Conservation (phyloP, 2,888 invertebrate genomes). For the Ichneumon xanthorius region DNA sequence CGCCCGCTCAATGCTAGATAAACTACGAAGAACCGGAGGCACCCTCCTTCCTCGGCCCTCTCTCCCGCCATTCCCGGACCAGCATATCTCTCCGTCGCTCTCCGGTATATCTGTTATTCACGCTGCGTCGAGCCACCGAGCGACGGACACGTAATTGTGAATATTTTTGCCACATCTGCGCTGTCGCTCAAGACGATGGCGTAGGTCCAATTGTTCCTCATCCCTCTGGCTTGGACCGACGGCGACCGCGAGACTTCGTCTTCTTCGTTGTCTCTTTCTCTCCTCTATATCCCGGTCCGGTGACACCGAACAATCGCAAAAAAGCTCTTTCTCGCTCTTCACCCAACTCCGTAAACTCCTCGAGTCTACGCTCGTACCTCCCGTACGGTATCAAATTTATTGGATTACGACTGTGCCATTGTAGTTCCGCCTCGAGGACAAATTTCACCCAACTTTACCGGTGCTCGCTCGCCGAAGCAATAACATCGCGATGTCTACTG, state of each 20-base stretch:
- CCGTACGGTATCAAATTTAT: conserved; percentile 64
- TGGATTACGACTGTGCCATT: conserved; percentile 64
- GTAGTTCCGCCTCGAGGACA: conserved; percentile 57
- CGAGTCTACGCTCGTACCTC: conserved; percentile 47
- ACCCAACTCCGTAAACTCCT: conserved; percentile 53
- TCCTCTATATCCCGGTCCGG: conserved; percentile 10
- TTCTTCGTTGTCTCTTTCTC: conserved; percentile 31
- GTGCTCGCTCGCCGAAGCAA: conserved; percentile 39
- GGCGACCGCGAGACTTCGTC: conserved; percentile 5
- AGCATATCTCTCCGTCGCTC: conserved; percentile 19
- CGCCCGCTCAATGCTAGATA: conserved; percentile 5
- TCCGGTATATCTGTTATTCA: conserved; percentile 80
- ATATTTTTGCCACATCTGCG: conserved; percentile 83
- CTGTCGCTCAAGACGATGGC: conserved; percentile 83
- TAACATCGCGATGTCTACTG: conserved; percentile 53
- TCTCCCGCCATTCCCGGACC: background rate
- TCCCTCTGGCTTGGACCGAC: conserved; percentile 53
- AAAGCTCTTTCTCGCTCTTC: conserved; percentile 32
- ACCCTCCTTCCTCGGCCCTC: conserved; percentile 24
- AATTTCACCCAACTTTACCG: conserved; percentile 48
- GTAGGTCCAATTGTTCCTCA: conserved; percentile 82
- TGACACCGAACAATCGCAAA: background rate
- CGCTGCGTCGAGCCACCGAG: conserved; percentile 67
- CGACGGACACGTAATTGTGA: conserved; percentile 82
- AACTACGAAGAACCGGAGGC: background rate